A percentile compares a stretch with the other conserved stretches of the same genome.
These are phyloP conservation scores for Camponotus floridanus DNA, from an alignment of 1,140 invertebrate species.

Conservation along the genomic window DNA sequence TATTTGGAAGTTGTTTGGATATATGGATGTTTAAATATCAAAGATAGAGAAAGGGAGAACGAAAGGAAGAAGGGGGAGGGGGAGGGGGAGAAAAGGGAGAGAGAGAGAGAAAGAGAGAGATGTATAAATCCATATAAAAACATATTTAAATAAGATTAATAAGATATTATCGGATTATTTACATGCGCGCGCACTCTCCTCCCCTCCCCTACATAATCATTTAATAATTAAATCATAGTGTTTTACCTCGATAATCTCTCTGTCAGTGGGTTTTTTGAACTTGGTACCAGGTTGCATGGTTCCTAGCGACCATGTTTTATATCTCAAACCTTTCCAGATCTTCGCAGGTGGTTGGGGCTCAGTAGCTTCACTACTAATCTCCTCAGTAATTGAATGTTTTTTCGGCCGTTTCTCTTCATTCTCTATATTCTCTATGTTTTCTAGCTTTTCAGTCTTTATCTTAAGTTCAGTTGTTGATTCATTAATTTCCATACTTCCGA, in stretches of 20 bases:
- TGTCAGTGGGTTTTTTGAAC: conserved; percentile 92
- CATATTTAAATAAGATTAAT: not conserved
- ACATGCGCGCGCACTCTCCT: too few relatives aligned
- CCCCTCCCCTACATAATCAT: not conserved
- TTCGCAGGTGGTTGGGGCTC: conserved; percentile 87
- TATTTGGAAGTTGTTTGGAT: not conserved
- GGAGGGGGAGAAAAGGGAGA: too few relatives aligned
- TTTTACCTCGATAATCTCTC: conserved; percentile 93
- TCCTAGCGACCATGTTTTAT: conserved; percentile 90
- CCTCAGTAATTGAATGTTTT: conserved; percentile 83
- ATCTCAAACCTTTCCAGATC: conserved; percentile 91
- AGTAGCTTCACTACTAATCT: conserved; percentile 71
- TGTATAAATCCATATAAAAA: not conserved
- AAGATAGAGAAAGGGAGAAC: not conserved
- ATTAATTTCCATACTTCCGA: conserved; percentile 76
- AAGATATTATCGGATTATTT: conserved; percentile 6
- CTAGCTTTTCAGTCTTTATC: conserved; percentile 86
- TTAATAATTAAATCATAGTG: not conserved
- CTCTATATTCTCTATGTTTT: conserved; percentile 84
- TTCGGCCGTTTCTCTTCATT: conserved; percentile 85
- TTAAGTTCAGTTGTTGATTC: conserved; percentile 76
- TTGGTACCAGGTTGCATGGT: conserved; percentile 89
- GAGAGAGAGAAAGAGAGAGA: not conserved
- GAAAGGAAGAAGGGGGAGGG: not conserved
- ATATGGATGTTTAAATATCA: not conserved